Evolutionary conservation across 2,113 vertebrate species (phyloP), one percentile per base, ranked within the genome.

Genomic region (Bambusicola thoracicus): DNA sequence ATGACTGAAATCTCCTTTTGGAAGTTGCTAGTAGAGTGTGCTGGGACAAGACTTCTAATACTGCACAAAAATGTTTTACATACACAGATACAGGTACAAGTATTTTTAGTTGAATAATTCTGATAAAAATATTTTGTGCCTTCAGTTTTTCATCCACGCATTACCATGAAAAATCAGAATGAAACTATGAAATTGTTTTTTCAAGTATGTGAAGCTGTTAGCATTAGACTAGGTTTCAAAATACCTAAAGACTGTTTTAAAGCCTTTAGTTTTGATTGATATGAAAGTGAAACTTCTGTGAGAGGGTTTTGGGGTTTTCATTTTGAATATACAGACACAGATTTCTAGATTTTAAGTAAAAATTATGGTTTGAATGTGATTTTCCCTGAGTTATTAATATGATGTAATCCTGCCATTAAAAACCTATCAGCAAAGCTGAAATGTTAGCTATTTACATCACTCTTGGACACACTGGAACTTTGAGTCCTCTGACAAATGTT

Each of bases 231-330:
- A 25, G 5, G 6, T 19, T 66, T 69, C 25, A 81, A 49, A 56
- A 55, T 74, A 44, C 13, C 63, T 49, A 36, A 69, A 53, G 15
- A 59, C 13, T 56, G 12, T 15, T 87, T 91, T 72, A 46, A 81
- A 81, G 27, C 32, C 24, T 63, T 79, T 4, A 18, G 8, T 21
- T 72, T 36, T 65, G n/a, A 79, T 49, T 87, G 34, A 21, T 8
- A 12, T 24, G 3, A 61, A 80, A 80, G 11, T 18, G 22, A 66
- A 92, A 85, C 2, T 56, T 76, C 15, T 12, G 5, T 10, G 16
- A 75, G 7, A 0, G 4, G 3, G 7, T 36, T 36, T 20, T 15
- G 3, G 18, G 2, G 1, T 2, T 24, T 61, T 75, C 49, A 49
- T 48, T 81, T 12, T 61, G 72, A 20, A 14, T 51, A 14, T 51